A percentile compares a stretch with the other conserved stretches of the same genome.
These are phyloP conservation scores for Hydrophis major DNA, from an alignment of 2,797 vertebrate genomes.

Conservation along the genomic window DNA sequence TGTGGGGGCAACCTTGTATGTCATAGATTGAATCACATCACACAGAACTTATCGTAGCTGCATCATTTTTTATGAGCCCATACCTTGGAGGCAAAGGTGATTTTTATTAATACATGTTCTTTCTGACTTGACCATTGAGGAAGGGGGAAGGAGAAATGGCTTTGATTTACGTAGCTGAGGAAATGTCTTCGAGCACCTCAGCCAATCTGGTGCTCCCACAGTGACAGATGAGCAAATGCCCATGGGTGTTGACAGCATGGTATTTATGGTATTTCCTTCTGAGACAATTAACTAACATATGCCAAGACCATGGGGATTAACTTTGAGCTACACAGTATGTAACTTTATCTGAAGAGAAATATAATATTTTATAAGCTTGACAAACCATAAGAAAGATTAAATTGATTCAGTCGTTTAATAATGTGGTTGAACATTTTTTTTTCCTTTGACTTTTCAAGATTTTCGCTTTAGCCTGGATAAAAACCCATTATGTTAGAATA, in stretches of 20 bases:
- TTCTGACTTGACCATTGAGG: slow-evolving; percentile 77
- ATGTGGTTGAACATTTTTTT: slow-evolving; percentile 52
- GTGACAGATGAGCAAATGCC: slow-evolving; percentile 82
- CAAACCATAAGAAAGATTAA: slow-evolving; percentile 73
- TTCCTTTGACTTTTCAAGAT: slow-evolving; percentile 55
- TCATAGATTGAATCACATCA: slow-evolving; percentile 65
- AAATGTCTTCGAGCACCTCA: slow-evolving; percentile 82
- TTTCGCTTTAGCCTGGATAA: slow-evolving; percentile 42
- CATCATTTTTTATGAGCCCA: slow-evolving; percentile 70
- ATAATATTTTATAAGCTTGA: slow-evolving; percentile 82
- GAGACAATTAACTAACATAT: slow-evolving; percentile 88
- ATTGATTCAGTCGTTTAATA: slow-evolving; percentile 67
- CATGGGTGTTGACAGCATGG: slow-evolving; percentile 83
- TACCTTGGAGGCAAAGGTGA: slow-evolving; percentile 75
- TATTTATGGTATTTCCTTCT: slow-evolving; percentile 82
- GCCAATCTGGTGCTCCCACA: slow-evolving; percentile 78
- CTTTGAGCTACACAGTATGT: slow-evolving; percentile 78
- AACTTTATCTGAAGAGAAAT: slow-evolving; percentile 77
- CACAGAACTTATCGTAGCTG: slow-evolving; percentile 69
- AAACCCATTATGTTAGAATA: slow-evolving; percentile 50
- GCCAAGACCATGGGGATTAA: slow-evolving; percentile 83
- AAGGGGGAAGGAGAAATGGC: slow-evolving; percentile 73
- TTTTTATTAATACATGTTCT: slow-evolving; percentile 81
- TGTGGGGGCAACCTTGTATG: slow-evolving; percentile 67
- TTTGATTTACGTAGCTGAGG: slow-evolving; percentile 79